Evolutionary conservation across 2,888 invertebrate species (phyloP).

Genomic region (Drosophila limbata): DNA sequence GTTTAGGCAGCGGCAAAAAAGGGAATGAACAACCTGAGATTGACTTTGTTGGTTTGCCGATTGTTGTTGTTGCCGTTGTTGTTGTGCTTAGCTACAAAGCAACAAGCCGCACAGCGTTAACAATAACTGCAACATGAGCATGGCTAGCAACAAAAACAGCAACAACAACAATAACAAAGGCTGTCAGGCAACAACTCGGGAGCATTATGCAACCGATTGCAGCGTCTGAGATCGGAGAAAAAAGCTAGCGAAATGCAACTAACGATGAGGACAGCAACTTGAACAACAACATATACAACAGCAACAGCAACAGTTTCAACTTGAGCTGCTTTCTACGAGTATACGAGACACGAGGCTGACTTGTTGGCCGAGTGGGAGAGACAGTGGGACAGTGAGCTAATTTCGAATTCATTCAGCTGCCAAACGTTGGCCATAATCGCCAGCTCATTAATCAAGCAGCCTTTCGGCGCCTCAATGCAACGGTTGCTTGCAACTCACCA

Average conservation of each 20-base stretch:
- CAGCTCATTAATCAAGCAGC: conserved; percentile 58
- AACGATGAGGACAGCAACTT: conserved; percentile 28
- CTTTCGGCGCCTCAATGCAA: conserved; percentile 37
- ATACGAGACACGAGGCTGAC: conserved; percentile 65
- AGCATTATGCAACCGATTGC: conserved; percentile 74
- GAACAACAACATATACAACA: neutral
- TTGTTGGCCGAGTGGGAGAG: conserved; percentile 48
- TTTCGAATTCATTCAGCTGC: conserved; percentile 78
- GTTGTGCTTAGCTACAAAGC: conserved; percentile 53
- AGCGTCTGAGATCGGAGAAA: conserved; percentile 45
- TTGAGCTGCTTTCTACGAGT: conserved; percentile 66
- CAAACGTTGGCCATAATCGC: conserved; percentile 60
- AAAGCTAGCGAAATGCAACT: conserved; percentile 42
- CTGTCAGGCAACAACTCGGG: conserved; percentile 71
- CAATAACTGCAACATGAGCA: conserved; percentile 78
- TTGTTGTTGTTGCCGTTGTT: conserved; percentile 21
- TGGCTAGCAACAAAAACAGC: conserved; percentile 31
- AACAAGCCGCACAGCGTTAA: conserved; percentile 64
- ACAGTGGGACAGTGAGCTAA: conserved; percentile 67
- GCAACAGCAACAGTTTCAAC: conserved; percentile 3
- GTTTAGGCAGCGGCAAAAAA: conserved; percentile 45
- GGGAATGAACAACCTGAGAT: conserved; percentile 60
- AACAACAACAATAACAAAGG: conserved; percentile 38
- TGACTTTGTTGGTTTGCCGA: conserved; percentile 45
- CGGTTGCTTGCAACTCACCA: conserved; percentile 8